Base-by-base conservation (phyloP, 2,797 vertebrate species). In the Acomys russatus region DNA sequence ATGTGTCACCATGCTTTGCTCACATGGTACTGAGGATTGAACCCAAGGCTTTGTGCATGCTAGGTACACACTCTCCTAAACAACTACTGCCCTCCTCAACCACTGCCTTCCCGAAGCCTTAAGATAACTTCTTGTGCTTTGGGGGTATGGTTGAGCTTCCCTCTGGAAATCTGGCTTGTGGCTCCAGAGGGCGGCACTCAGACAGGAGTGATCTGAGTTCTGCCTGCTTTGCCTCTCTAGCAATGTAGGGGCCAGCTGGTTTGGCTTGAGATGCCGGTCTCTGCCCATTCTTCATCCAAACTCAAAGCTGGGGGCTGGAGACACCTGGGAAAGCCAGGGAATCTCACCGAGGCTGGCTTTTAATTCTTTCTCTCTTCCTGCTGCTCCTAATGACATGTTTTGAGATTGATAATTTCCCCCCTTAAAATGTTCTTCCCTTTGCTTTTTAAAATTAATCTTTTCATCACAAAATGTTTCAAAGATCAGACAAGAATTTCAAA, bases 381-480 rank as follows among this genome's bases (percentile, higher is more conserved):
- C 71, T n/a, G 63, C 61, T 59, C 23, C 25, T 51, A 63, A 80
- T 66, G 63, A 28, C 76, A 38, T 28, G 49, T 66, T 96, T 92
- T 95, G 85, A 95, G 93, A 96, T 25, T 12, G 49, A 38, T 85
- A 44, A 49, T 54, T 95, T 88, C 74, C 51, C 17, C 12, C 59
- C 54, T 83, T 80, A 97, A 93, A 93, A 35, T 96, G 51, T 88
- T 93, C 73, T 74, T 92, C 38, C 68, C 28, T 97, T 88, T 79
- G 51, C 80, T 90, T 95, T 82, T 85, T 25, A 59, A 86, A 96
- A 89, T 96, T 78, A 90, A 56, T 85, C 90, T 97, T 87, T 95
- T 95, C 35, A 95, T 90, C 9, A 30, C 49, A 63, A 94, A 96
- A 77, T 78, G 76, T 96, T 97, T 96, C 80, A 92, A 83, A 96